A percentile compares a stretch with the other conserved stretches of the same genome.
Evolutionary conservation across 2,888 invertebrate species (phyloP).

Genomic region (Scaeva pyrastri): DNA sequence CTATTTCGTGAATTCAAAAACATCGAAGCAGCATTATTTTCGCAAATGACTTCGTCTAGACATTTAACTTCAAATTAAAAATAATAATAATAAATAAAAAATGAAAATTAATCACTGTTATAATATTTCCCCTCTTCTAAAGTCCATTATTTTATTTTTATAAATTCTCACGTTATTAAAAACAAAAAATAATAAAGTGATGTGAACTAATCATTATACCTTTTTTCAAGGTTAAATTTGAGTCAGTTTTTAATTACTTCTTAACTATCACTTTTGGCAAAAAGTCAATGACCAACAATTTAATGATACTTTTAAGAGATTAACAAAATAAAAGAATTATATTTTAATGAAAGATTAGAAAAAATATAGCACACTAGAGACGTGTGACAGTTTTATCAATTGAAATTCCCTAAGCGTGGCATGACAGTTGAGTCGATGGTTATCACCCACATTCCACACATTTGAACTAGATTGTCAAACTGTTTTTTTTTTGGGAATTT

Average conservation of each 20-base stretch:
- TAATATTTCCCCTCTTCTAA: too few species aligned
- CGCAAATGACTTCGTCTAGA: neutral
- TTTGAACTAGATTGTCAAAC: neutral
- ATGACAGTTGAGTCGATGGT: neutral
- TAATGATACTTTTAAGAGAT: neutral
- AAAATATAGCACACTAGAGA: neutral
- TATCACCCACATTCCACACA: neutral
- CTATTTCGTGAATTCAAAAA: conserved; percentile 24
- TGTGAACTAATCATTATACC: too few species aligned
- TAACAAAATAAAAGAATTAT: neutral
- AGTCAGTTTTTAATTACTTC: neutral
- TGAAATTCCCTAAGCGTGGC: neutral
- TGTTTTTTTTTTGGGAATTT: neutral
- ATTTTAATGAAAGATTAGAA: neutral
- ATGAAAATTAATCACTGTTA: neutral
- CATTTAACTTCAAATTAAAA: neutral
- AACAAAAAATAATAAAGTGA: too few species aligned
- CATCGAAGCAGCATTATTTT: neutral
- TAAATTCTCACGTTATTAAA: neutral
- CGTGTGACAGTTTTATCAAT: conserved; percentile 4
- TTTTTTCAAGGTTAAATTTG: neutral
- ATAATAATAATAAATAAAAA: too few species aligned
- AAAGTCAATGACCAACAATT: neutral
- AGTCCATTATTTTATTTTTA: too few species aligned
- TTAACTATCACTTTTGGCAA: neutral